These are phyloP conservation scores for Atractosteus spatula DNA, from an alignment of 2,113 vertebrate species.

Conservation along the genomic window DNA sequence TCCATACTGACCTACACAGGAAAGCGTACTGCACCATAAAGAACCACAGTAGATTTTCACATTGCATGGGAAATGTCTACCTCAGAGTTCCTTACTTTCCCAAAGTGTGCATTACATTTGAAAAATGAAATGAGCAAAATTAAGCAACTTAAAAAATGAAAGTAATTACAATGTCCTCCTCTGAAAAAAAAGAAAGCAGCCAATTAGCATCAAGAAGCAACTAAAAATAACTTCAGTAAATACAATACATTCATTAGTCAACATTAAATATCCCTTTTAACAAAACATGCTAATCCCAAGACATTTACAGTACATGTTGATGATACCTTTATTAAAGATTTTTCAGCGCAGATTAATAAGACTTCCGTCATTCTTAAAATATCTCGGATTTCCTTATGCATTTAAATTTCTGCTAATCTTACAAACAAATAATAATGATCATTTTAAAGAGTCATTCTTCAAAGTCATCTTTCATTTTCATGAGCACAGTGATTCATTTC, in stretches of 20 bases:
- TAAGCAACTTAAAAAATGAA: constrained; percentile 49
- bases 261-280: constrained; percentile 70
- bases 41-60: no score
- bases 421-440: constrained; percentile 18
- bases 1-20: no score
- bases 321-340: constrained; percentile 71
- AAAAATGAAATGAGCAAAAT: constrained; percentile 52
- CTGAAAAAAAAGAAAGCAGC: constrained; percentile 63
- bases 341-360: constrained; percentile 66
- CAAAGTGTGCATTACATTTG: background rate
- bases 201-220: constrained; percentile 68
- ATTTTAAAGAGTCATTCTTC: no score
- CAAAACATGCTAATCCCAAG: constrained; percentile 67
- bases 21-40: no score
- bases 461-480: no score
- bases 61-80: no score
- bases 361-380: constrained; percentile 64
- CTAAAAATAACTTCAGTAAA: constrained; percentile 71
- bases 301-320: constrained; percentile 68
- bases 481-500: no score
- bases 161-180: constrained; percentile 69
- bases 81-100: no score
- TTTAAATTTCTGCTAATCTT: constrained; percentile 38
- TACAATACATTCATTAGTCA: constrained; percentile 71
- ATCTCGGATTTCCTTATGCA: constrained; percentile 51